phyloP scores from a whole-genome alignment of 2,888 invertebrate species.

The Amphipyra tragopoginis region DNA sequence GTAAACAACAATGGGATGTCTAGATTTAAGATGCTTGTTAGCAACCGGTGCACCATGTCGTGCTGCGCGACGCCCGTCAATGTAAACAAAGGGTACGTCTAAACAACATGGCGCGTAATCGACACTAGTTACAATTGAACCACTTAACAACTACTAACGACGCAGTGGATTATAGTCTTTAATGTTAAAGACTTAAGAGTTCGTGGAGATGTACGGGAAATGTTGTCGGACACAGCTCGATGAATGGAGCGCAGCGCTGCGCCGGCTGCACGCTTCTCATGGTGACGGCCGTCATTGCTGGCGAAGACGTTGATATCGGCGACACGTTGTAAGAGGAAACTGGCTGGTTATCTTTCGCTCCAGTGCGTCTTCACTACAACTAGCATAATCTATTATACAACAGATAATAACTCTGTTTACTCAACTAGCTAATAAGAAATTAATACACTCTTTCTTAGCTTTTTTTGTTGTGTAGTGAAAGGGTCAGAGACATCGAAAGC shows the following conservation, averaged over 20 bases:
- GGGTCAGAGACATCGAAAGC: conserved; percentile 18
- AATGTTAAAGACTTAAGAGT: conserved; percentile 45
- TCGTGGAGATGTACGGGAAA: conserved; percentile 27
- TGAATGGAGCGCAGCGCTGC: conserved; percentile 64
- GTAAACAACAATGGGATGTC: conserved; percentile 41
- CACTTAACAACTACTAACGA: conserved; percentile 16
- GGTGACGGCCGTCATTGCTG: conserved; percentile 63
- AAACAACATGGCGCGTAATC: conserved; percentile 67
- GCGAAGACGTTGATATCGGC: conserved; percentile 67
- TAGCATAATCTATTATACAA: conserved; percentile 21
- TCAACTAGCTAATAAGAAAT: not conserved
- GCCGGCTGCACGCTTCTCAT: conserved; percentile 68
- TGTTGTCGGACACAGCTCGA: conserved; percentile 44
- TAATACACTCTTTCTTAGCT: conserved; percentile 9
- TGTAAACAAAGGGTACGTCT: conserved; percentile 68
- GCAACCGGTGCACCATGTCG: conserved; percentile 48
- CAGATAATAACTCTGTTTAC: not conserved
- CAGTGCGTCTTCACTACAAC: conserved; percentile 15
- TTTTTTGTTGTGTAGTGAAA: not conserved
- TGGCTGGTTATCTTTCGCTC: conserved; percentile 55
- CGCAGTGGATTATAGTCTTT: conserved; percentile 52
- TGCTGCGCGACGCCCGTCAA: conserved; percentile 58
- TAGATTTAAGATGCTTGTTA: conserved; percentile 54
- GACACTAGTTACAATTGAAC: conserved; percentile 62
- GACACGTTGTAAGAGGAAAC: conserved; percentile 58